phyloP scores from a whole-genome alignment of 2,113 vertebrate genomes.

The Tragelaphus scriptus region DNA sequence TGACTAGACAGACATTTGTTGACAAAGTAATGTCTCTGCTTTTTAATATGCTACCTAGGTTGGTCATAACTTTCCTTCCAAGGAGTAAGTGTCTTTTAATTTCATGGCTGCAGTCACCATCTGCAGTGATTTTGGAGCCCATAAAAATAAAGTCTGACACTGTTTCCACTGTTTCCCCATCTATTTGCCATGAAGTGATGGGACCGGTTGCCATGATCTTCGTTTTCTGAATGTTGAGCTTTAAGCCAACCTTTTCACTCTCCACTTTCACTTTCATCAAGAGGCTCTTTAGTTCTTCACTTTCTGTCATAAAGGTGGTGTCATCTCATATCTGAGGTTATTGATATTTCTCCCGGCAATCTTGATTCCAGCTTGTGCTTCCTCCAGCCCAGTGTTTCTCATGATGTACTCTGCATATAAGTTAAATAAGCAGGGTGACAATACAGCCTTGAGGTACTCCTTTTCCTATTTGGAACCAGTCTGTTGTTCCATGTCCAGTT shows the following conservation, averaged over 20 bases:
- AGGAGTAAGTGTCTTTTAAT: fast-evolving
- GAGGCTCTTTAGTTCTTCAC: neutral
- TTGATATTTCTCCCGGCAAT: neutral
- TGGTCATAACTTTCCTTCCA: neutral
- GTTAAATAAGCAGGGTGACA: neutral
- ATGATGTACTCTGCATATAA: neutral
- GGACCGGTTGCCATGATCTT: neutral
- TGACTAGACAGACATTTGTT: neutral
- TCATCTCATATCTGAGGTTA: neutral
- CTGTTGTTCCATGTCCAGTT: neutral
- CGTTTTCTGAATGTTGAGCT: neutral
- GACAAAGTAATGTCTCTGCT: neutral
- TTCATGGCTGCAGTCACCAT: neutral
- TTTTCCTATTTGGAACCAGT: neutral
- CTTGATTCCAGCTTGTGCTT: neutral
- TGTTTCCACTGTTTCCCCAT: neutral
- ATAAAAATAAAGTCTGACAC: fast-evolving
- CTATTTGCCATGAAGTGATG: neutral
- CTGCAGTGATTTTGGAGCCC: neutral
- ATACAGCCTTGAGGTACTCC: too few relatives aligned
- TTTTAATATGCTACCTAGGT: neutral
- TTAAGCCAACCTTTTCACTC: neutral
- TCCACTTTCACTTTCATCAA: neutral
- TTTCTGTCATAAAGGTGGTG: neutral
- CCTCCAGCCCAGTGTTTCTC: neutral